phyloP scores from a whole-genome alignment of 2,888 invertebrate species.

The Alcis repandata region DNA sequence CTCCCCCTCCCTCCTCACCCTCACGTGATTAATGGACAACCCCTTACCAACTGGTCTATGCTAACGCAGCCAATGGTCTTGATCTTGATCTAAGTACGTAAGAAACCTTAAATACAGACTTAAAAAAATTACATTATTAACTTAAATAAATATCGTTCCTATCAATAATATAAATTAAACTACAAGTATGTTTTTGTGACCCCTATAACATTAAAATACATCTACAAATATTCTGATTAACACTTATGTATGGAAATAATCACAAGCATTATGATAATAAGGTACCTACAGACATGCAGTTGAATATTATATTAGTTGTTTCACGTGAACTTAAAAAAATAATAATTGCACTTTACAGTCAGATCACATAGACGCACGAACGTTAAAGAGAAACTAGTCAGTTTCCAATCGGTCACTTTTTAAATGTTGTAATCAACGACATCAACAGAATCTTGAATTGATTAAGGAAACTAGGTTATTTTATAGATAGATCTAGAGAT shows the following conservation, averaged over 20 bases:
- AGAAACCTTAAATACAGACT: slow-evolving; percentile 13
- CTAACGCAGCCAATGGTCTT: not conserved
- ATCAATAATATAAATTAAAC: slow-evolving; percentile 37
- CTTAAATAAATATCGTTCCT: slow-evolving; percentile 31
- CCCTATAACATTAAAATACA: slow-evolving; percentile 49
- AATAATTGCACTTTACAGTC: slow-evolving; percentile 20
- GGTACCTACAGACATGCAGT: slow-evolving; percentile 32
- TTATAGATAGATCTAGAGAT: not conserved
- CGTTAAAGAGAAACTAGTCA: not conserved
- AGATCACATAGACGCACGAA: slow-evolving; percentile 21
- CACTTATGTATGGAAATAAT: slow-evolving; percentile 43
- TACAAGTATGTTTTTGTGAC: slow-evolving; percentile 49
- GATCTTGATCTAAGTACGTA: not conserved
- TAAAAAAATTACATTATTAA: slow-evolving; percentile 22
- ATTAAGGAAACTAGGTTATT: not conserved
- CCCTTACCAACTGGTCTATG: too few species aligned
- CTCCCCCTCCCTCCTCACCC: too few species aligned
- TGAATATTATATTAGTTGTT: slow-evolving; percentile 27
- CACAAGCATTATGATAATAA: slow-evolving; percentile 38
- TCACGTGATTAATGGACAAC: too few species aligned
- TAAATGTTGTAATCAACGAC: not conserved
- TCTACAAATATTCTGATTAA: slow-evolving; percentile 44
- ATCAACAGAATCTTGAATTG: not conserved
- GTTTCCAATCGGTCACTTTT: not conserved
- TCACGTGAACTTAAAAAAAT: slow-evolving; percentile 31